phyloP scores from a whole-genome alignment of 64 coral and sea anemone species.

The Pocillopora verrucosa region DNA sequence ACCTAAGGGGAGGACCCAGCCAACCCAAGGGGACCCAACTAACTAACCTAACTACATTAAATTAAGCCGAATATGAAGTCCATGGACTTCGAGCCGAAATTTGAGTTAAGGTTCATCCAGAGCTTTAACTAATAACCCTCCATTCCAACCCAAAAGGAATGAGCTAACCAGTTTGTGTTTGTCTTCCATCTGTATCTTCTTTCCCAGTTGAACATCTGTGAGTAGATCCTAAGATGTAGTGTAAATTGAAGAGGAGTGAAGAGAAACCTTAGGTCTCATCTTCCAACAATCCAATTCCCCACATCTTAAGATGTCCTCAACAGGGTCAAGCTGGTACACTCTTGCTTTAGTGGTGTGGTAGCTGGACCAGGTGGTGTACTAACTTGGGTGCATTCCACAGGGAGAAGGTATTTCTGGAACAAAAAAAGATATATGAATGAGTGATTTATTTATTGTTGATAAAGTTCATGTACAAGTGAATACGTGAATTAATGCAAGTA shows the following conservation, averaged over 20 bases:
- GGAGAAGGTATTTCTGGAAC: too few species aligned
- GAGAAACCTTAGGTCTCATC: neutral
- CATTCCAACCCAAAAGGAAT: neutral
- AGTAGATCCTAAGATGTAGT: neutral
- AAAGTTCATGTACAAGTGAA: too few species aligned
- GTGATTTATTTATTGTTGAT: too few species aligned
- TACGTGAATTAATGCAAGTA: too few species aligned
- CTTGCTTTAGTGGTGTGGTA: neutral
- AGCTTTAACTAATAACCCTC: neutral
- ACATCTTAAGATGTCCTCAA: neutral
- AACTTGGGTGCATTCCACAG: neutral
- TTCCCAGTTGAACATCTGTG: neutral
- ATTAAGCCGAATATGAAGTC: neutral
- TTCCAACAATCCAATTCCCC: neutral
- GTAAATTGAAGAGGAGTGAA: neutral
- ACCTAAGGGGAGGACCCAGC: neutral
- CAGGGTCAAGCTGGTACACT: neutral
- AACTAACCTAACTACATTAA: slow-evolving; percentile 3
- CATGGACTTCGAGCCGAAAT: neutral
- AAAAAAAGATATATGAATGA: too few species aligned
- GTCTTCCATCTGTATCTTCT: neutral
- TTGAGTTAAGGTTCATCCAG: neutral
- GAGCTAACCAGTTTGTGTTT: neutral
- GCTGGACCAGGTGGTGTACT: neutral
- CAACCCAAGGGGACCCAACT: neutral